These are phyloP conservation scores for Sapayoa aenigma DNA, from an alignment of 2,113 vertebrate species.

Conservation along the genomic window DNA sequence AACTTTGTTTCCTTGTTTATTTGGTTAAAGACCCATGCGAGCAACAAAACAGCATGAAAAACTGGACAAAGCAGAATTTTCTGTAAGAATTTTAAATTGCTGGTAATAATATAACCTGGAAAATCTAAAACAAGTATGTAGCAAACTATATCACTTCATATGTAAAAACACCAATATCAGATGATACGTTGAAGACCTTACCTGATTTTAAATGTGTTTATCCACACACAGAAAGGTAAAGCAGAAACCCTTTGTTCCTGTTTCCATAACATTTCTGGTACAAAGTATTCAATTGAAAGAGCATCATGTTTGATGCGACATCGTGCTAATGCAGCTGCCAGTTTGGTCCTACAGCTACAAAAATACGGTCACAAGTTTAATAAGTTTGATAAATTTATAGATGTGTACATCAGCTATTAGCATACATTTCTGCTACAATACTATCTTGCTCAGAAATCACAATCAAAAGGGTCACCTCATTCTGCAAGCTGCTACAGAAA, in stretches of 20 bases:
- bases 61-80: neutral
- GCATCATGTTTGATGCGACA: constrained; percentile 86
- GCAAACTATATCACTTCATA: neutral
- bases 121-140: neutral
- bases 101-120: neutral
- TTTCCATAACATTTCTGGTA: constrained; percentile 79
- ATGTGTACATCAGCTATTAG: neutral
- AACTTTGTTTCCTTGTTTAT: neutral
- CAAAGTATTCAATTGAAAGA: constrained; percentile 78
- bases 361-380: neutral
- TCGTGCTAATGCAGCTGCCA: constrained; percentile 87
- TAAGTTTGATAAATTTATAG: neutral
- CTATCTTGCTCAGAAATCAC: neutral
- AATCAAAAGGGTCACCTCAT: neutral
- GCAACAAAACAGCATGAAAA: neutral
- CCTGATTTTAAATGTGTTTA: constrained; percentile 86
- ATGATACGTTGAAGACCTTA: constrained; percentile 34
- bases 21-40: neutral
- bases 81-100: neutral
- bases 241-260: constrained; percentile 79
- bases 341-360: constrained; percentile 83
- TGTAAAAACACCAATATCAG: neutral
- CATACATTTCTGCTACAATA: neutral
- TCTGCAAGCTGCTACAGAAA: neutral
- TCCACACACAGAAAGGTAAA: constrained; percentile 83